Base-by-base conservation (phyloP, 53 echinoderm and acorn worm genomes). In the Mesocentrotus franciscanus region DNA sequence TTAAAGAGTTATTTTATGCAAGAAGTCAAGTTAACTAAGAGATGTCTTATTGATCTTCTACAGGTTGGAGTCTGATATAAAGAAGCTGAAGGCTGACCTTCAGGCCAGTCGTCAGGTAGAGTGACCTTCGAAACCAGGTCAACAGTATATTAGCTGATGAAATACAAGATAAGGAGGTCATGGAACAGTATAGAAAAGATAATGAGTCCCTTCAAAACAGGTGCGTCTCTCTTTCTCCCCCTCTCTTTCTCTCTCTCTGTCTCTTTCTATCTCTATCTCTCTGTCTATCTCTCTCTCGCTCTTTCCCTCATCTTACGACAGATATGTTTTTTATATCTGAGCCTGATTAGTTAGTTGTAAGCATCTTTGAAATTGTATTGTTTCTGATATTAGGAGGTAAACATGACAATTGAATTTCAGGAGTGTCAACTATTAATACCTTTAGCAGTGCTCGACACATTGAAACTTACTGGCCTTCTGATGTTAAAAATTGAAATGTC, bases 51-150 rank as follows among this genome's bases (percentile, higher is more conserved):
- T 58, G 27, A 56, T 87, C 58, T 91, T 9, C 11, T 27, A 22
- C 92, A 99, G 99, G 95, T 94, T 98, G 95, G 99, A 99, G 91
- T 95, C 98, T 55, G 99, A 99, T 78, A 95, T 99, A 71, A 99
- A 99, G 95, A 97, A 97, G 95, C 81, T 99, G 94, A 99, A 99
- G 84, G 99, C 99, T 18, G 99, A 98, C 76, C 95, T 98, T 9
- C 98, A 98, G 76, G 92, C 95, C 32, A 99, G 99, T 90, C 95
- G 99, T 74, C 99, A 99, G 92, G 94, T 83, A 32, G 98, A 93
- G 95, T 78, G 99, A 97, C 61, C 96, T 98, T 10, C 92, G 95
- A 42, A 72, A 97, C 0, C 95, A 98, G 78, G 95, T 98, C 93
- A 97, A 91, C 81, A 95, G 75, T 72, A 94, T 97, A 66, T 36